A percentile compares a stretch with the other conserved stretches of the same genome.
Evolutionary conservation across 2,888 invertebrate species (phyloP).

Genomic region (Chaitophorus viminalis): DNA sequence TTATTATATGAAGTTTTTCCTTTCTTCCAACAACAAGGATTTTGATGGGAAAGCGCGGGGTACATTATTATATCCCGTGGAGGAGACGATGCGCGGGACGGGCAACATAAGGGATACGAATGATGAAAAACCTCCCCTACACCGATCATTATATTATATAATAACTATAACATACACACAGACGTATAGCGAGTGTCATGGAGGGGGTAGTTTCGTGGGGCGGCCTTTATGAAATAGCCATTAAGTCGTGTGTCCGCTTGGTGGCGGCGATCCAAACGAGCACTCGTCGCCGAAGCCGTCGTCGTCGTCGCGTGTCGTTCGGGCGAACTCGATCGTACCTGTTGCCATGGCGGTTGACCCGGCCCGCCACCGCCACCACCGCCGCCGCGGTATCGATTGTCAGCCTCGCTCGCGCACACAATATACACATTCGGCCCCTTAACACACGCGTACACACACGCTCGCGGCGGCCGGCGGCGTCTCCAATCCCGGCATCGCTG

Average conservation of each 20-base stretch:
- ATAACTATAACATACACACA: neutral
- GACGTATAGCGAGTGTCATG: neutral
- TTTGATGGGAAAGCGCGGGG: no score
- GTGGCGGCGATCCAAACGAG: slow-evolving; percentile 16
- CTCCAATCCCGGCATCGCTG: neutral
- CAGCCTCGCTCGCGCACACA: slow-evolving; percentile 56
- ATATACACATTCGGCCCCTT: neutral
- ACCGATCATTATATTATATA: neutral
- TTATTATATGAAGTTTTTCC: no score
- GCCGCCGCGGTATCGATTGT: slow-evolving; percentile 56
- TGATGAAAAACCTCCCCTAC: neutral
- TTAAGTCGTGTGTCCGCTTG: slow-evolving; percentile 36
- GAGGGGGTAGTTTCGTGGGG: neutral
- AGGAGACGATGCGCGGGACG: no score
- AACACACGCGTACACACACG: slow-evolving; percentile 3
- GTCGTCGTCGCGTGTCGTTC: slow-evolving; percentile 38
- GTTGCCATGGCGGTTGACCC: slow-evolving; percentile 53
- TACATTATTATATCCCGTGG: no score
- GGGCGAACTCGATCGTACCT: slow-evolving; percentile 58
- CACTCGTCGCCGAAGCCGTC: neutral
- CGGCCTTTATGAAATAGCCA: slow-evolving; percentile 21
- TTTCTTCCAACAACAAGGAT: neutral
- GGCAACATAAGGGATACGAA: neutral
- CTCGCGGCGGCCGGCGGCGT: neutral
- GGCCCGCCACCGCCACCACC: slow-evolving; percentile 27